These are phyloP conservation scores for Philotrypesis tridentata DNA, from an alignment of 1,140 invertebrate species.

Conservation along the genomic window DNA sequence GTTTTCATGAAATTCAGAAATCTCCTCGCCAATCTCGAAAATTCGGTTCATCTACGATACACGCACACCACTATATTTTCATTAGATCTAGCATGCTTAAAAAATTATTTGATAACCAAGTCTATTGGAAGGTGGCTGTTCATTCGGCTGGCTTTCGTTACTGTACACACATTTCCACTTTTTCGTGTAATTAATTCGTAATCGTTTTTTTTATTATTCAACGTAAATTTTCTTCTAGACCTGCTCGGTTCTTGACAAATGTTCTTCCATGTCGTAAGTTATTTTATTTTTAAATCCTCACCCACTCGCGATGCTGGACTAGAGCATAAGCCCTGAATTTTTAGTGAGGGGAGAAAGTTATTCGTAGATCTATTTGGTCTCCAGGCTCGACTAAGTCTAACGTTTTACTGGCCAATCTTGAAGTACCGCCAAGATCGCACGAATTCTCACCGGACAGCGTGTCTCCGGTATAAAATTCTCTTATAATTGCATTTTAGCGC, in stretches of 20 bases:
- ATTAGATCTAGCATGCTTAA: conserved; percentile 68
- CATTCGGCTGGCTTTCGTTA: conserved; percentile 57
- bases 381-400: conserved; percentile 64
- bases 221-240: conserved; percentile 46
- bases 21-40: conserved; percentile 36
- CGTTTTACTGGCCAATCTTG: conserved; percentile 70
- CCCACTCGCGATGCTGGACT: conserved; percentile 56
- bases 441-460: conserved; percentile 50
- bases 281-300: conserved; percentile 32
- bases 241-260: conserved; percentile 39
- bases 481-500: conserved; percentile 26
- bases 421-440: conserved; percentile 54
- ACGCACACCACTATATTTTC: conserved; percentile 58
- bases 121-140: conserved; percentile 68
- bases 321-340: conserved; percentile 55
- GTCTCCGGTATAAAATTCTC: conserved; percentile 47
- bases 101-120: conserved; percentile 71
- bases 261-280: conserved; percentile 20
- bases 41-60: conserved; percentile 46
- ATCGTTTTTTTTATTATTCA: conserved; percentile 49
- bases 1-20: conserved; percentile 41
- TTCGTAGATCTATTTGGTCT: conserved; percentile 54
- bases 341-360: conserved; percentile 42
- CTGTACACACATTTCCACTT: conserved; percentile 63
- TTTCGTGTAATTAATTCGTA: conserved; percentile 44